Base-by-base conservation (phyloP, 2,113 vertebrate genomes). In the Haliaeetus leucogaster region DNA sequence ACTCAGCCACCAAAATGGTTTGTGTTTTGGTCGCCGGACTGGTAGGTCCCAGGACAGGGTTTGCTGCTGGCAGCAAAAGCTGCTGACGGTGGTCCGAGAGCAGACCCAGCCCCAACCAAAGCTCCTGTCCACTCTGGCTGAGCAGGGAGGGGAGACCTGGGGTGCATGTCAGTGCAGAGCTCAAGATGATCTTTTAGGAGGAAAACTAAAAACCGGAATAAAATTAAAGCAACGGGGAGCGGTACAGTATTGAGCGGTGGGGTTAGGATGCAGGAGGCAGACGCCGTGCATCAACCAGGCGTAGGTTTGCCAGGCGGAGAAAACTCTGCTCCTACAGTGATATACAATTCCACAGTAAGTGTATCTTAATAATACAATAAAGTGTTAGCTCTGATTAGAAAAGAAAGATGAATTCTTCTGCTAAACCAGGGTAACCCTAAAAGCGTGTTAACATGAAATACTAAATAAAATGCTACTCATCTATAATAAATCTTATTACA, bases 401-500 rank as follows among this genome's bases (percentile, higher is more conserved):
- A 98, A 97, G 98, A 98, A 98, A 98, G 98, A 98, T 98, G 98
- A 97, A 98, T 98, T 98, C 97, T 97, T 92, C 95, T 98, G 98
- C 98, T 98, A 98, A 98, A 97, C 95, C 97, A 97, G 98, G 97
- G 98, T 98, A 98, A 98, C 98, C 98, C 98, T 98, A 98, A 98
- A 98, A 98, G 98, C 97, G 2, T 98, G 98, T 98, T 98, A 98
- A 98, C 98, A 98, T 97, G 98, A 98, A 98, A 98, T 98, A 98
- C 98, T 98, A 98, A 98, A 98, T 98, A 98, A 98, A 98, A 98
- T 97, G 98, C 97, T 98, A 98, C 98, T 98, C 98, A 98, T 98
- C 98, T 98, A 98, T 98, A 98, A 98, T 98, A 98, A 98, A 98
- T 98, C 98, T 98, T 98, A 98, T 98, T 98, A 98, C 96, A 98